Percentiles rank a stretch among this genome's conserved stretches.
Evolutionary conservation across 2,113 vertebrate species (phyloP).

Genomic region (Cygnus buccinator): DNA sequence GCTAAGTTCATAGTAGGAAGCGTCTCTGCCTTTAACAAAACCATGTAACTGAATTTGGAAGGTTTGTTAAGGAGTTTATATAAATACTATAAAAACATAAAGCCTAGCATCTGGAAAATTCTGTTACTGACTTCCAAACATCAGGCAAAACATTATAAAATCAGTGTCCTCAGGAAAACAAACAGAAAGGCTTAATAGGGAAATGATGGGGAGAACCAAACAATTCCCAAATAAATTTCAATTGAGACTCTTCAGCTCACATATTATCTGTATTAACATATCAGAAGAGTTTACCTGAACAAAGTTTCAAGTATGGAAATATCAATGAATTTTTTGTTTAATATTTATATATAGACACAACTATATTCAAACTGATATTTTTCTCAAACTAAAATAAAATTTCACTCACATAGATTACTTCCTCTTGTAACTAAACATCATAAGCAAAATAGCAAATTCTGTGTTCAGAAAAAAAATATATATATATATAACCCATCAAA

Average conservation of each 20-base stretch:
- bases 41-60: neutral
- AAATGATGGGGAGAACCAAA: neutral
- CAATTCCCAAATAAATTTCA: neutral
- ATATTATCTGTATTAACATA: neutral
- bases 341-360: neutral
- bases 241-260: neutral
- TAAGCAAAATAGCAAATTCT: neutral
- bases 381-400: neutral
- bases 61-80: neutral
- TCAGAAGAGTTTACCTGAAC: neutral
- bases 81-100: neutral
- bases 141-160: neutral
- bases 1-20: constrained; percentile 11
- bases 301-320: neutral
- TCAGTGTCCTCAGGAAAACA: neutral
- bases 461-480: neutral
- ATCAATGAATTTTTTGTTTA: neutral
- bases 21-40: neutral
- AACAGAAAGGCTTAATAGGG: neutral
- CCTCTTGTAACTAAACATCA: too few species aligned
- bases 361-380: neutral
- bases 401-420: neutral
- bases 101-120: neutral
- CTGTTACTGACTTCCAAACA: neutral
- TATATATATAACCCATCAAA: neutral